Base-by-base conservation (phyloP, 2,888 invertebrate genomes). In the Empis stercorea region DNA sequence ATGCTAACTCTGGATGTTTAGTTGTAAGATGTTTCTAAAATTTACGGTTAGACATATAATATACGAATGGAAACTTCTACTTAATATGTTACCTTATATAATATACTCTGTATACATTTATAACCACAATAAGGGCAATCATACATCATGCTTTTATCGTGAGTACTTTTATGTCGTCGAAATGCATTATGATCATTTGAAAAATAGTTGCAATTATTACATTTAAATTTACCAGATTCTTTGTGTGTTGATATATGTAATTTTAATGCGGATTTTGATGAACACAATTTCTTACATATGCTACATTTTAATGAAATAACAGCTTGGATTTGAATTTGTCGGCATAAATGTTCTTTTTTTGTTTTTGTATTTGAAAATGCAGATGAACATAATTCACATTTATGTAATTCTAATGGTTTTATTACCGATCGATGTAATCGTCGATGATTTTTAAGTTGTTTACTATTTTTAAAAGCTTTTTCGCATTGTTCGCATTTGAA, bases 151-250 rank as follows among this genome's bases (percentile, higher is more conserved):
- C 80, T 76, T 14, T 85, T 84, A 7, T 82, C 77, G 64, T 91
- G 89, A 11, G 78, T 73, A 68, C 81, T 78, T 17, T 13, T 81
- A 66, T 91, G 91, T 2, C 88, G 74, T 20, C 88, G 72, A 54
- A 88, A 71, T 0, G 87, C 80, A 64, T 88, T 89, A 66, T 87
- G 87, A 62, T 89, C 88, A 3, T 81, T 76, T 5, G 85, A 79
- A 37, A 78, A 71, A 63, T 84, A 87, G 5, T 72, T 71, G 64
- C 91, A 91, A 43, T 74, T 67, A 32, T 79, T 75, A 62, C 91
- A 91, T 36, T 78, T 74, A 65, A 84, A 87, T 0, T 87, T 63
- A 42, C 61, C 61, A n/a, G 52, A 55, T 20, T 55, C 52, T 49
- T 67, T 64, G 34, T 52, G 51, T 4, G 58, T 63, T 17, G 59